Percentiles rank a stretch among this genome's conserved stretches.
Evolutionary conservation across 1,140 invertebrate species (phyloP).

Genomic region (Leptinotarsa undecemlineata): DNA sequence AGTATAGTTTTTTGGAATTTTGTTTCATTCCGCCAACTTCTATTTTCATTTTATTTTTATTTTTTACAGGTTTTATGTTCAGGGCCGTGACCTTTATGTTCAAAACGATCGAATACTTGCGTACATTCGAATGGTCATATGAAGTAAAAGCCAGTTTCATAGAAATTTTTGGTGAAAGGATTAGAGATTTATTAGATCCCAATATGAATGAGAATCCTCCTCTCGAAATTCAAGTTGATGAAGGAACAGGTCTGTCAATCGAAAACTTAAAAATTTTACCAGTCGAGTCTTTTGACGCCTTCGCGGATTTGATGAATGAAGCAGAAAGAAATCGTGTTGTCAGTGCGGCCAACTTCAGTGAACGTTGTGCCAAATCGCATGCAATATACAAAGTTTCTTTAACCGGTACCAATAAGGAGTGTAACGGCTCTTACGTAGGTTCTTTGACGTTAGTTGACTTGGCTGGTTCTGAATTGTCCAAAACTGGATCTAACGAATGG

Average conservation of each 20-base stretch:
- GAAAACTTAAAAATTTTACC: background rate
- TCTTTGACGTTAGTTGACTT: background rate
- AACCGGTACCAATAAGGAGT: background rate
- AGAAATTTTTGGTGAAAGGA: background rate
- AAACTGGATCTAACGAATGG: background rate
- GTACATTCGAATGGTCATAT: background rate
- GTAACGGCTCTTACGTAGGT: background rate
- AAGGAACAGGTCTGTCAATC: background rate
- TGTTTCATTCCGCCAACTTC: background rate
- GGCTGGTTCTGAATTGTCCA: background rate
- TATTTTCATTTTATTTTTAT: background rate
- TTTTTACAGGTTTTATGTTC: background rate
- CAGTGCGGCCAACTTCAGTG: background rate
- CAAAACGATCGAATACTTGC: background rate
- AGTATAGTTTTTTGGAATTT: too few species aligned
- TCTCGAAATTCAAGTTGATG: background rate
- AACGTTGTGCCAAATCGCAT: background rate
- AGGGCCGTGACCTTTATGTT: background rate
- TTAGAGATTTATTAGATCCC: slow-evolving; percentile 4
- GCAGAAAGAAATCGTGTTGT: background rate
- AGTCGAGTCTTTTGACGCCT: background rate
- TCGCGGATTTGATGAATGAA: background rate
- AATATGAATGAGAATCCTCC: background rate
- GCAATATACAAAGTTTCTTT: background rate
- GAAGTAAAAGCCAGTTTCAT: background rate